Conservation (phyloP, 1,140 invertebrate species). For the Aphis gossypii region DNA sequence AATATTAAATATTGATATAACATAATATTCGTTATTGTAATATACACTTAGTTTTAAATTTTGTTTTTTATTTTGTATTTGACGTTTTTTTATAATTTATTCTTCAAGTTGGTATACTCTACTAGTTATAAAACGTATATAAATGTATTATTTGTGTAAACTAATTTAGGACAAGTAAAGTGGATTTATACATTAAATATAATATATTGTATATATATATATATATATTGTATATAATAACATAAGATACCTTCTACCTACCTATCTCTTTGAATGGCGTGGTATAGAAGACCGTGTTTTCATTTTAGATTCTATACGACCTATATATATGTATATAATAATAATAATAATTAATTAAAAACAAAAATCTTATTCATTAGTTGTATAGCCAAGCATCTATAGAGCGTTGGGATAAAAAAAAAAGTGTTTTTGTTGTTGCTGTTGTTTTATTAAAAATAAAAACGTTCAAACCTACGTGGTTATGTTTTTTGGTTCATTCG, state of each 20-base stretch:
- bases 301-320: neutral
- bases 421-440: neutral
- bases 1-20: neutral
- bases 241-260: neutral
- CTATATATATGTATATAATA: neutral
- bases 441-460: slow-evolving; percentile 17
- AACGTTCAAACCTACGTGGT: slow-evolving; percentile 13
- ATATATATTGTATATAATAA: neutral
- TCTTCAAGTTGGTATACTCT: neutral
- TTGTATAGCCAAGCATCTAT: neutral
- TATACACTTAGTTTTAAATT: neutral
- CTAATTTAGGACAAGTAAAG: neutral
- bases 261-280: neutral
- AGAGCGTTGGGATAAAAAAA: neutral
- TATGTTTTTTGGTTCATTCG: neutral
- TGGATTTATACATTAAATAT: neutral
- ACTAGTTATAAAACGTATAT: neutral
- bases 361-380: slow-evolving; percentile 8
- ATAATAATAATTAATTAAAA: slow-evolving; percentile 11
- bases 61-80: neutral
- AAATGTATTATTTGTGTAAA: slow-evolving; percentile 4
- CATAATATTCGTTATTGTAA: neutral
- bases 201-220: neutral
- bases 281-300: neutral
- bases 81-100: neutral